Evolutionary conservation across 1,140 invertebrate species (phyloP), one percentile per base, ranked within the genome.

Genomic region (Drosophila guanche): DNA sequence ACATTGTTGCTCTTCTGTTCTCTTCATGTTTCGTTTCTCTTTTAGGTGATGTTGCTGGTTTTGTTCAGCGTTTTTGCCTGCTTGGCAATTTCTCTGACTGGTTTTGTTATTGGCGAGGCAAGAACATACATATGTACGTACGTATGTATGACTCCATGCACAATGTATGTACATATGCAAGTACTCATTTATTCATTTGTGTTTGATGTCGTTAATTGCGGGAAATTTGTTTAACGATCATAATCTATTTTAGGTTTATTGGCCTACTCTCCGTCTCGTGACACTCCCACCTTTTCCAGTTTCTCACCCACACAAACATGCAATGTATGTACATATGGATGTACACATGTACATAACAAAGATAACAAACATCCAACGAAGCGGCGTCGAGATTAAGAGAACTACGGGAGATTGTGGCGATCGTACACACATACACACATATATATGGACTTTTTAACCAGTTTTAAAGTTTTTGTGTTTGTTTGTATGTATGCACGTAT

Each of bases 61-160:
- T 10, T 37, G 33, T 37, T 37, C 10, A 12, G 33, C 10, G 43
- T 20, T 20, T 16, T 46, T 46, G 43, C 43, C 10, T 20, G 20
- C 43, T 20, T 46, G 43, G 43, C 20, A 10, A 46, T 46, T 46
- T 46, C 16, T 20, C 8, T 46, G 43, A 10, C 43, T 37, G 10
- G 33, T 37, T 37, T 10, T 37, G 33, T 37, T 37, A 37, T 37
- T 37, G 45, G 47, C 52, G 43, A 37, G 14, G 4, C 43, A 63
- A 5, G 37, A 33, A 65, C 5, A 59, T n/a, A 42, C 29, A 45
- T 58, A 62, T 69, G 40, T 59, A 65, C 42, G 37, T 33, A 23
- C 37, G 46, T 48, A 29, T 67, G 40, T 7, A 41, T 12, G 40
- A 12, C 1, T 37, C 33, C 3, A 37, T 53, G 47, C 47, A 55